Base-by-base conservation (phyloP, 2,797 vertebrate species). In the Sebastes ruberrimus region DNA sequence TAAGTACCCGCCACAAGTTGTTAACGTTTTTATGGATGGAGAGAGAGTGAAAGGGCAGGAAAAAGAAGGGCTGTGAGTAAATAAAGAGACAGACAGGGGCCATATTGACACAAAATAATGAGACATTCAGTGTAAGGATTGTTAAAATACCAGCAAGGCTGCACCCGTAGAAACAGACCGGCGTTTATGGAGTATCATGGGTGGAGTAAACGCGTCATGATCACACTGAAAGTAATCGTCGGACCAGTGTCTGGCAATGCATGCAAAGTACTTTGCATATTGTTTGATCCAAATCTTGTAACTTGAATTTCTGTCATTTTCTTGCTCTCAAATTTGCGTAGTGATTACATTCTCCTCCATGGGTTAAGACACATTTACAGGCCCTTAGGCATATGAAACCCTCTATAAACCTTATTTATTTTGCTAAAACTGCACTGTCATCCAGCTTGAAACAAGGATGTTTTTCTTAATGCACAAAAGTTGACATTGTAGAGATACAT, bases 1-100 rank as follows among this genome's bases (percentile, higher is more conserved):
- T 89, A 91, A 86, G 78, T 83, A 79, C 73, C 73, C 8, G 25
- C 64, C 78, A 89, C 78, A 80, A 83, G 77, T 86, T 80, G 77
- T 88, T 90, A 80, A 68, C 1, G 7, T 87, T 85, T 71, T 61
- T 46, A 76, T 56, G 7, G 27, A 52, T 57, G 27, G 27, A 60
- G 70, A 56, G 25, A 52, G 23, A 49, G 69, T 46, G 22, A 46
- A 33, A 5, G 30, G 35, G 14, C 22, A 52, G n/a, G 28, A 32
- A 7, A 61, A 22, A 55, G 14, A 33, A 42, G 16, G 38, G 25
- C 9, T 20, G 10, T n/a, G 30, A 25, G 22, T 53, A 20, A 38
- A 59, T 4, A 42, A 71, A 27, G 16, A 35, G 53, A 20, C 8
- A 23, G 22, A 56, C 4, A 4, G 2, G 10, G 7, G n/a, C 25